Percentiles rank a stretch among this genome's conserved stretches.
Evolutionary conservation across 2,888 invertebrate genomes (phyloP).

Genomic region (Caenorhabditis sulstoni): DNA sequence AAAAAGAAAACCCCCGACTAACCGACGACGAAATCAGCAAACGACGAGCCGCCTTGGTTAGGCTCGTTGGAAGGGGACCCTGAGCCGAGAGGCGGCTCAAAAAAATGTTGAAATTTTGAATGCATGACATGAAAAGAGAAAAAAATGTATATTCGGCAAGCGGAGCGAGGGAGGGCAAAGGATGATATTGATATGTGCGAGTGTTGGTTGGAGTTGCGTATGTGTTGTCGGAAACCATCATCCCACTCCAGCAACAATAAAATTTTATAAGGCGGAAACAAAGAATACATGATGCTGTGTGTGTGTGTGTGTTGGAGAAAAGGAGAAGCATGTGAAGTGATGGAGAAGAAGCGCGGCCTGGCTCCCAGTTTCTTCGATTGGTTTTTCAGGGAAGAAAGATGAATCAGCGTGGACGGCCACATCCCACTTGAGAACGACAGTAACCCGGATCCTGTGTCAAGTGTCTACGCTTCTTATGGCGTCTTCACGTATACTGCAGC

Average conservation of each 20-base stretch:
- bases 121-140: conserved; percentile 52
- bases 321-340: conserved; percentile 10
- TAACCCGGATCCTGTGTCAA: too few relatives aligned
- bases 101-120: conserved; percentile 53
- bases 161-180: background rate
- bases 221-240: conserved; percentile 56
- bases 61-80: conserved; percentile 15
- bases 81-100: background rate
- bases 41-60: conserved; percentile 38
- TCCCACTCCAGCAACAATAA: conserved; percentile 52
- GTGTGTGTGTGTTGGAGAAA: conserved; percentile 9
- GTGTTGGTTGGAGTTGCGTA: conserved; percentile 16
- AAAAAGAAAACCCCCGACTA: conserved; percentile 20
- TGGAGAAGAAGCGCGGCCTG: background rate
- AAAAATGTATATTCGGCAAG: conserved; percentile 37
- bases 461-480: too few relatives aligned
- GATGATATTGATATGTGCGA: conserved; percentile 47
- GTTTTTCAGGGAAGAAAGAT: too few relatives aligned
- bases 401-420: too few relatives aligned
- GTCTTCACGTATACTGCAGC: too few relatives aligned
- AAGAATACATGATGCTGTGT: conserved; percentile 45
- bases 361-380: too few relatives aligned
- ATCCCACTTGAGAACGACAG: too few relatives aligned
- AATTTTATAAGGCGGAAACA: conserved; percentile 55
- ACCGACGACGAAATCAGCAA: conserved; percentile 11